Percentiles rank a stretch among this genome's conserved stretches.
Evolutionary conservation across 1,140 invertebrate genomes (phyloP).

Genomic region (Bradysia coprophila): DNA sequence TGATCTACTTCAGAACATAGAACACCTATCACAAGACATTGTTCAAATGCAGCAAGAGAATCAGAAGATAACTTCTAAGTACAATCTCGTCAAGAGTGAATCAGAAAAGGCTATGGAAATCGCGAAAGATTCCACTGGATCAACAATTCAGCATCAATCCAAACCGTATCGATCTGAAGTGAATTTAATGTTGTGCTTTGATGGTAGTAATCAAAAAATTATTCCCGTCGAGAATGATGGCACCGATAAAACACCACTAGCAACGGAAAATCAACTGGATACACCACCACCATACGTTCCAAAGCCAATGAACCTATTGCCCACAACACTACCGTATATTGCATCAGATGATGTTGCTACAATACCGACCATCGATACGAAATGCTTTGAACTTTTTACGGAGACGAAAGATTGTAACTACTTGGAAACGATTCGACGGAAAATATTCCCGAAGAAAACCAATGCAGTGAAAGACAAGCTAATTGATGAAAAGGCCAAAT

Average conservation of each 20-base stretch:
- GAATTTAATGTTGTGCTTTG: constrained; percentile 18
- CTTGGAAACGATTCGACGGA: background rate
- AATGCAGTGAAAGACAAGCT: background rate
- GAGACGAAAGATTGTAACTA: background rate
- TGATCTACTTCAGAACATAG: constrained; percentile 25
- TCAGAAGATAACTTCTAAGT: no score
- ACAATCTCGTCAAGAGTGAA: no score
- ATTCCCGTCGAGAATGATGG: constrained; percentile 6
- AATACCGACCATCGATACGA: no score
- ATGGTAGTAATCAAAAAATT: constrained; percentile 8
- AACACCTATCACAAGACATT: constrained; percentile 10
- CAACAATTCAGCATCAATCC: no score
- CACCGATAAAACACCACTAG: no score
- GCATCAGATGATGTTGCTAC: constrained; percentile 5
- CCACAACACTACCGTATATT: constrained; percentile 17
- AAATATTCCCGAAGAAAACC: no score
- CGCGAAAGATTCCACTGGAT: no score
- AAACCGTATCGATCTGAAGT: constrained; percentile 22
- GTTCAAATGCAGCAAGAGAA: constrained; percentile 4
- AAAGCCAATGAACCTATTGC: constrained; percentile 20
- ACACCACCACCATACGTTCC: constrained; percentile 19
- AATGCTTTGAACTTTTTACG: no score
- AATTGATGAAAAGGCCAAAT: no score
- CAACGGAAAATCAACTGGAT: no score
- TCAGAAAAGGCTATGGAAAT: no score